phyloP scores from a whole-genome alignment of 1,140 invertebrate species.

The Phenacoccus solenopsis region DNA sequence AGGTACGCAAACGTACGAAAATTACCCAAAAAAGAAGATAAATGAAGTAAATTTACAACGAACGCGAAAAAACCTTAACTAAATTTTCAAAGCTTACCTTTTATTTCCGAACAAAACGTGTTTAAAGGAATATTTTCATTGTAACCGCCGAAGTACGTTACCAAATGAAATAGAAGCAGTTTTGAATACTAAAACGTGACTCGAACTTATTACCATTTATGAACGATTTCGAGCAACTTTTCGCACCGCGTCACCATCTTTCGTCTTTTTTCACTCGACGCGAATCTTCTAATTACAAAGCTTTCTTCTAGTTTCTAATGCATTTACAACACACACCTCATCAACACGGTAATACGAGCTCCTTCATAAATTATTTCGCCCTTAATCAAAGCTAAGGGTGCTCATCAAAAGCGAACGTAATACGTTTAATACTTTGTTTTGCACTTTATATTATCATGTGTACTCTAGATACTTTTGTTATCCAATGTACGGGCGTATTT shows the following conservation, averaged over 20 bases:
- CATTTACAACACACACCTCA: too few relatives aligned
- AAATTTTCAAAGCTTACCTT: not conserved
- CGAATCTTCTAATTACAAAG: not conserved
- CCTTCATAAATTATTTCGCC: not conserved
- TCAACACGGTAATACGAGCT: too few relatives aligned
- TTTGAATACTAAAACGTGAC: constrained; percentile 2
- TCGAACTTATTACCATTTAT: not conserved
- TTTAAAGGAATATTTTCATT: constrained; percentile 3
- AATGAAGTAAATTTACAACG: not conserved
- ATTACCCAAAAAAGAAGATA: not conserved
- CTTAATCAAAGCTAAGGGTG: not conserved
- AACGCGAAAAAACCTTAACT: not conserved
- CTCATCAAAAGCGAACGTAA: not conserved
- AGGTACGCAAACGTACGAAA: too few relatives aligned
- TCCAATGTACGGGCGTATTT: too few relatives aligned
- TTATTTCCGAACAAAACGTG: not conserved
- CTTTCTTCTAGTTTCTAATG: not conserved
- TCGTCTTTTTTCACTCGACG: too few relatives aligned
- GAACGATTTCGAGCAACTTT: not conserved
- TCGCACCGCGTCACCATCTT: too few relatives aligned
- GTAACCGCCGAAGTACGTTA: not conserved
- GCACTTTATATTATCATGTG: not conserved
- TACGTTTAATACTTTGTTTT: not conserved
- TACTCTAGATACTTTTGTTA: too few relatives aligned
- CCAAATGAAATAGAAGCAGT: not conserved